phyloP scores from a whole-genome alignment of 2,888 invertebrate species.

The Trichopria drosophilae region DNA sequence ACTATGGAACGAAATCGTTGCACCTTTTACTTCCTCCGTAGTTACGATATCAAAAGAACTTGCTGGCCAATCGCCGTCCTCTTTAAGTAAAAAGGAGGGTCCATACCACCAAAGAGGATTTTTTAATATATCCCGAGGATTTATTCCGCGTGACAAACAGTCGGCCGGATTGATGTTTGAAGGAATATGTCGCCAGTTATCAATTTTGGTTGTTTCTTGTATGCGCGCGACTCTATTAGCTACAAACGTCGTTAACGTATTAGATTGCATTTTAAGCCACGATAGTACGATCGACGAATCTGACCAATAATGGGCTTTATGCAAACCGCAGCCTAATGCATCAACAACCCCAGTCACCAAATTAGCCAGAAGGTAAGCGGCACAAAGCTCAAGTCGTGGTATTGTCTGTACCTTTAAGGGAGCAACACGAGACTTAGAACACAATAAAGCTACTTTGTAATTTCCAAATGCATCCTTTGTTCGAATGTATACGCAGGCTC shows the following conservation, averaged over 20 bases:
- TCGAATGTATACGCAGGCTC: slow-evolving; percentile 11
- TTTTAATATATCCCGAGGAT: background rate
- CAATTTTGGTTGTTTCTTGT: slow-evolving; percentile 1
- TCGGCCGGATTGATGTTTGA: slow-evolving; percentile 7
- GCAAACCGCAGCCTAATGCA: background rate
- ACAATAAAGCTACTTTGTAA: background rate
- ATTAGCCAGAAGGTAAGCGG: background rate
- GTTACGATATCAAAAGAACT: too few relatives aligned
- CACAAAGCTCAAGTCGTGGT: slow-evolving; percentile 16
- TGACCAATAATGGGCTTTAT: slow-evolving; percentile 18
- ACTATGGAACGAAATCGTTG: too few relatives aligned
- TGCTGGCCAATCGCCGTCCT: too few relatives aligned
- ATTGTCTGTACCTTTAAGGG: slow-evolving; percentile 5
- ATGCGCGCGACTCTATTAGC: slow-evolving; percentile 8
- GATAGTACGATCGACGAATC: too few relatives aligned
- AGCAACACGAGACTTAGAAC: slow-evolving; percentile 16
- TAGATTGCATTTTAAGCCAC: slow-evolving; percentile 10
- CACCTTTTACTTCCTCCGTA: too few relatives aligned
- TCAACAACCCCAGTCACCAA: background rate
- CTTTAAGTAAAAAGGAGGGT: slow-evolving; percentile 8
- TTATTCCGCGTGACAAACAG: slow-evolving; percentile 7
- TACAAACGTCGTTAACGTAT: slow-evolving; percentile 1
- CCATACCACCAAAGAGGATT: background rate
- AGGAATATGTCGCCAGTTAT: slow-evolving; percentile 5
- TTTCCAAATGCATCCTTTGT: background rate